Percentiles rank a stretch among this genome's conserved stretches.
Evolutionary conservation across 2,888 invertebrate genomes (phyloP).

Genomic region (Drosophila basisetae): DNA sequence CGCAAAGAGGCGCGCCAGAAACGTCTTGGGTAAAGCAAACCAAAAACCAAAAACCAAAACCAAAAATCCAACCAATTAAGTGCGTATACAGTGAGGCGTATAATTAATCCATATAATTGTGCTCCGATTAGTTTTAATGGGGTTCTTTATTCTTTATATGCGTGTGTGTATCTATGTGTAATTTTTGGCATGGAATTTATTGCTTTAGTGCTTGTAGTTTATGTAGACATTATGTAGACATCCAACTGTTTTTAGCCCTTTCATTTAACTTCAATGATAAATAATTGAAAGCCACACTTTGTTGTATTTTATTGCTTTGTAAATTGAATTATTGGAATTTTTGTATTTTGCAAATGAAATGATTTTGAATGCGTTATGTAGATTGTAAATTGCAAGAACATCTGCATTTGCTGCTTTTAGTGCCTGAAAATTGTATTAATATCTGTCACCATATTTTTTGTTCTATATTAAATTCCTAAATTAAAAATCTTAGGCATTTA

Average conservation of each 20-base stretch:
- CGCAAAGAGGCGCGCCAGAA: conserved; percentile 92
- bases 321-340: not conserved
- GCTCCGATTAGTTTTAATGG: conserved; percentile 38
- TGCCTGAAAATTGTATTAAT: not conserved
- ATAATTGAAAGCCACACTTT: not conserved
- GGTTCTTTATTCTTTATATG: conserved; percentile 9
- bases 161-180: conserved; percentile 24
- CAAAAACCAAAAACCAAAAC: conserved; percentile 32
- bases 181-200: conserved; percentile 40
- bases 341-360: not conserved
- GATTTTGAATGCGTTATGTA: not conserved
- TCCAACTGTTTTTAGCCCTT: not conserved
- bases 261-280: not conserved
- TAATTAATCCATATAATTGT: conserved; percentile 40
- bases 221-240: not conserved
- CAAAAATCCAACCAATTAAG: not conserved
- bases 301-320: not conserved
- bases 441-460: not conserved
- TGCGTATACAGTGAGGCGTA: conserved; percentile 9
- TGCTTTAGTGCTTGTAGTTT: conserved; percentile 19
- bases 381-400: not conserved
- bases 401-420: not conserved
- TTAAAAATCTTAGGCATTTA: not conserved
- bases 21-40: conserved; percentile 90
- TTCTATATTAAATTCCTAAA: not conserved